Evolutionary conservation across 2,797 vertebrate species (phyloP).

Genomic region (Crenichthys baileyi): DNA sequence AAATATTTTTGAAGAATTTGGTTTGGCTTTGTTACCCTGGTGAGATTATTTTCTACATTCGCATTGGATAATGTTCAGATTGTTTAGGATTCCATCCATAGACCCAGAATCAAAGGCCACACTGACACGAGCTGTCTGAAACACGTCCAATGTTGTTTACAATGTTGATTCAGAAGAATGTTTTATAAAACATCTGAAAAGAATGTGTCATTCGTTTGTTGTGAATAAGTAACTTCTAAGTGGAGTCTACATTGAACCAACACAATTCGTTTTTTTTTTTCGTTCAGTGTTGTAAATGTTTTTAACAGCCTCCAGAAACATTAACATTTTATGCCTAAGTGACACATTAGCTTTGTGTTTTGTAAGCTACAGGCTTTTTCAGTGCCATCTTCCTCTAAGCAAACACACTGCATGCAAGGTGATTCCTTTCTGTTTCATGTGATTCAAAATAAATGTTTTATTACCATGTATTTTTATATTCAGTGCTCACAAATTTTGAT

Average conservation of each 20-base stretch:
- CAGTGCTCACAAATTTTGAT: background rate
- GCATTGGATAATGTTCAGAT: background rate
- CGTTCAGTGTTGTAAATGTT: background rate
- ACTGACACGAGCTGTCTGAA: background rate
- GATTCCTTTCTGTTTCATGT: background rate
- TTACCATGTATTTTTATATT: background rate
- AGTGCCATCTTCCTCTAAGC: constrained; percentile 2
- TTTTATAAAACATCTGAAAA: background rate
- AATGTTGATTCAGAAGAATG: background rate
- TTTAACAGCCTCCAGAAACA: constrained; percentile 14
- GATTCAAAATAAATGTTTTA: background rate
- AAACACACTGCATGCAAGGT: background rate
- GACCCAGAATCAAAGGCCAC: background rate
- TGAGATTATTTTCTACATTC: background rate
- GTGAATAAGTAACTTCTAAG: background rate
- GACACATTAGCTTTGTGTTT: constrained; percentile 17
- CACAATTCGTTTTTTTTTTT: background rate
- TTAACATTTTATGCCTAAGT: constrained; percentile 9
- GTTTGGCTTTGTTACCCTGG: background rate
- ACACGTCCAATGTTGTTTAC: background rate
- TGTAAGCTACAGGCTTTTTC: background rate
- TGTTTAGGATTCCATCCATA: background rate
- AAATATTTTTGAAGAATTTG: constrained; percentile 7
- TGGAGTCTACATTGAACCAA: background rate
- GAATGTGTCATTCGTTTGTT: background rate